Percentiles rank a stretch among this genome's conserved stretches.
Conservation (phyloP, 2,113 vertebrate genomes). For the Sphyrna mokarran region DNA sequence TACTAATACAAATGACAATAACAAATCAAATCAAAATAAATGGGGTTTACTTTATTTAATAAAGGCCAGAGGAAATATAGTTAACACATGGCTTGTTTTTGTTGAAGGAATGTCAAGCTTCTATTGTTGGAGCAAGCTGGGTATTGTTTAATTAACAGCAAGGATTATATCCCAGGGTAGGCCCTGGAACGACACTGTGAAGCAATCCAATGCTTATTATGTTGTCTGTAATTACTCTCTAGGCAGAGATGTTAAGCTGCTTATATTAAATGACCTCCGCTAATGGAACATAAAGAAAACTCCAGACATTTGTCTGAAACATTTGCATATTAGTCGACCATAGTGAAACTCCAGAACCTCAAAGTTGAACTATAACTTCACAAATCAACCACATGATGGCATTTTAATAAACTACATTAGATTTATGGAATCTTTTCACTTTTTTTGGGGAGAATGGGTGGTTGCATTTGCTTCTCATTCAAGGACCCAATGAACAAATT, state of each 20-base stretch:
- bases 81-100: not conserved
- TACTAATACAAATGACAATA: no score
- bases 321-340: not conserved
- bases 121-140: not conserved
- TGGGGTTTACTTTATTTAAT: not conserved
- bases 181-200: not conserved
- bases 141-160: conserved; percentile 13
- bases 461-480: no score
- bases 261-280: conserved; percentile 9
- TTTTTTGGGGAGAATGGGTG: no score
- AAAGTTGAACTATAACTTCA: not conserved
- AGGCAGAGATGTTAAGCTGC: not conserved
- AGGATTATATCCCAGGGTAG: not conserved
- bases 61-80: not conserved
- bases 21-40: not conserved
- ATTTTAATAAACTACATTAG: not conserved
- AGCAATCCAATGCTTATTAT: not conserved
- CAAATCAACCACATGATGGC: not conserved
- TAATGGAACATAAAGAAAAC: not conserved
- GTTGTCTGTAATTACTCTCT: not conserved
- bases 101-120: not conserved
- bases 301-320: not conserved
- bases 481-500: no score
- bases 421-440: no score
- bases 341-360: no score